Conservation (phyloP, 2,113 vertebrate genomes). For the Psittacula cyanocephala region DNA sequence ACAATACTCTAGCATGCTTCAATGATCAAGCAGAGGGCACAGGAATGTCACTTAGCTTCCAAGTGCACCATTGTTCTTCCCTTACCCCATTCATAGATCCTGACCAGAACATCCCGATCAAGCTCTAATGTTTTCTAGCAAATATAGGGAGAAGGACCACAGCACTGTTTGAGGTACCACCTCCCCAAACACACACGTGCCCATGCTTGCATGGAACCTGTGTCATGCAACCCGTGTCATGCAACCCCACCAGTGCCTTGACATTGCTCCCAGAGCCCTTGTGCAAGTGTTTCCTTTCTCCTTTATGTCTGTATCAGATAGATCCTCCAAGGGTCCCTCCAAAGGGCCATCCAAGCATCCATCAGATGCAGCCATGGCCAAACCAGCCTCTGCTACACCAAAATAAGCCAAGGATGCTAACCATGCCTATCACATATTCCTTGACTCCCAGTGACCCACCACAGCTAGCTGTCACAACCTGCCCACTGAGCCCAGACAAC, state of each 20-base stretch:
- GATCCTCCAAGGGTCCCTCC: neutral
- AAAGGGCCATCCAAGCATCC: neutral
- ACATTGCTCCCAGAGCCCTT: neutral
- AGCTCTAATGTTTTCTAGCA: neutral
- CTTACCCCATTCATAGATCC: slow-evolving; percentile 42
- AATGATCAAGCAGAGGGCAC: slow-evolving; percentile 59
- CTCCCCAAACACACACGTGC: fast-evolving
- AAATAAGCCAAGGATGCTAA: neutral
- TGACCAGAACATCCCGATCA: neutral
- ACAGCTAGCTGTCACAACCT: neutral
- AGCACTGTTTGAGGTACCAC: neutral
- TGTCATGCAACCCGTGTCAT: fast-evolving
- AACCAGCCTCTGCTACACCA: neutral
- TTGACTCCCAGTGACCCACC: fast-evolving
- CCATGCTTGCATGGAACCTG: fast-evolving
- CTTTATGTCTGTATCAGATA: fast-evolving
- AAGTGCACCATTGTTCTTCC: slow-evolving; percentile 45
- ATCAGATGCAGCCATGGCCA: neutral
- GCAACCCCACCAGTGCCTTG: fast-evolving
- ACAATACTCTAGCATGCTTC: slow-evolving; percentile 55
- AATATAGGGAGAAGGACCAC: neutral
- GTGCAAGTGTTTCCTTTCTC: neutral
- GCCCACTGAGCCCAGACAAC: fast-evolving
- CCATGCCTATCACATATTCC: fast-evolving
- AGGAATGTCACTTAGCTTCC: slow-evolving; percentile 65